Evolutionary conservation across 2,113 vertebrate genomes (phyloP).

Genomic region (Ctenodactylus gundi): DNA sequence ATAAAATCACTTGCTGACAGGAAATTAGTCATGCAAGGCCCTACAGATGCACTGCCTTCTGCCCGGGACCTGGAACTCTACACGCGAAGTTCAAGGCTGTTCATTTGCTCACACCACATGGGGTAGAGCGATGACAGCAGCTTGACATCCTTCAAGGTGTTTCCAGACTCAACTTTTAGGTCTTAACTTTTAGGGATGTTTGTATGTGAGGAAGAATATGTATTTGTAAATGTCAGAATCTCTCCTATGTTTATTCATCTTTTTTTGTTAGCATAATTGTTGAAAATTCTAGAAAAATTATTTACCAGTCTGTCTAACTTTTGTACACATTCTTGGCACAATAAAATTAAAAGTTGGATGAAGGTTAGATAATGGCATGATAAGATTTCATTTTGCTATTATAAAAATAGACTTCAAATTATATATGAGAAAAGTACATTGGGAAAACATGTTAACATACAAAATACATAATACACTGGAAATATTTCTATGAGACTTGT

Average conservation of each 20-base stretch:
- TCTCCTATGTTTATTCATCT: background rate
- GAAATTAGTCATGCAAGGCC: constrained; percentile 82
- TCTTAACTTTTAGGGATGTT: constrained; percentile 53
- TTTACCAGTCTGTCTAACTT: background rate
- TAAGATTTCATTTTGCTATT: constrained; percentile 29
- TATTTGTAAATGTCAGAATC: background rate
- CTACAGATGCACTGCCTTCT: constrained; percentile 79
- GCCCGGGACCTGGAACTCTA: constrained; percentile 60
- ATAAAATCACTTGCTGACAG: constrained; percentile 80
- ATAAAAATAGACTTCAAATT: constrained; percentile 37
- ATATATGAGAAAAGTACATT: constrained; percentile 15
- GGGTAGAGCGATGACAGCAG: constrained; percentile 43
- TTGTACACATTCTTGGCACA: background rate
- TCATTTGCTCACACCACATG: constrained; percentile 70
- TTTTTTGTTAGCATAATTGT: constrained; percentile 42
- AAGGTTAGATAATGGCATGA: background rate
- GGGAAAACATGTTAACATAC: constrained; percentile 43
- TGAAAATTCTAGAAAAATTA: constrained; percentile 33
- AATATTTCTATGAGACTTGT: constrained; percentile 22
- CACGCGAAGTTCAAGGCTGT: constrained; percentile 62
- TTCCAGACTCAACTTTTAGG: constrained; percentile 54
- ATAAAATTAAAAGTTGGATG: constrained; percentile 19
- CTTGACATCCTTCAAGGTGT: constrained; percentile 35
- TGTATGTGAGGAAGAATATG: fast-evolving
- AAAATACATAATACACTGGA: background rate